phyloP scores from a whole-genome alignment of 1,140 invertebrate species.

The Himalopsyche phryganea region DNA sequence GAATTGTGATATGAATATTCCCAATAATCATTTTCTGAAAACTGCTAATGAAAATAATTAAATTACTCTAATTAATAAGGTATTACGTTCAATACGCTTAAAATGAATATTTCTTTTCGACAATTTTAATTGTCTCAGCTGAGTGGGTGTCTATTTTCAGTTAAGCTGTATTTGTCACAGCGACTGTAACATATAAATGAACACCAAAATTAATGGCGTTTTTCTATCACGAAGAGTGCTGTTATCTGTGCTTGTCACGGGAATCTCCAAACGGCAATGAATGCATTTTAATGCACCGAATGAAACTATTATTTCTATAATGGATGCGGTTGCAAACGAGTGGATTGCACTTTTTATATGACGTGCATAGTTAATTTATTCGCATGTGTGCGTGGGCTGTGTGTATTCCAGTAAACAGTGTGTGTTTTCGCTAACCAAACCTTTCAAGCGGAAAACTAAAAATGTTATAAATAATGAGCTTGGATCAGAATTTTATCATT shows the following conservation, averaged over 20 bases:
- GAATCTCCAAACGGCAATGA: conserved; percentile 23
- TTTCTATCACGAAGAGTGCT: neutral
- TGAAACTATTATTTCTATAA: conserved; percentile 2
- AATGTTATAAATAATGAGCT: conserved; percentile 31
- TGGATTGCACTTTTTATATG: conserved; percentile 19
- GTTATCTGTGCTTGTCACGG: conserved; percentile 19
- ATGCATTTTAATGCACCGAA: conserved; percentile 6
- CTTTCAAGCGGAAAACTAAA: conserved; percentile 25
- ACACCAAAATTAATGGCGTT: no score
- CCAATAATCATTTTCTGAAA: no score
- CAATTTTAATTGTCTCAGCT: no score
- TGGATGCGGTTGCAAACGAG: conserved; percentile 14
- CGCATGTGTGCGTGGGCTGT: neutral
- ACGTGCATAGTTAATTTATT: conserved; percentile 4
- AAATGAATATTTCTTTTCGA: no score
- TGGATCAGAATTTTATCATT: conserved; percentile 18
- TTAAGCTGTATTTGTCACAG: no score
- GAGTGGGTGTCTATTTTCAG: no score
- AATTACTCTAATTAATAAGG: no score
- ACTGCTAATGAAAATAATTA: no score
- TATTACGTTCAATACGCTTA: no score
- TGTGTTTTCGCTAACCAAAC: conserved; percentile 20
- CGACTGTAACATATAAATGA: no score
- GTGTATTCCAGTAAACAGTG: conserved; percentile 6
- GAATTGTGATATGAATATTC: no score